Conservation (phyloP, 2,113 vertebrate genomes). For the Esox niger region DNA sequence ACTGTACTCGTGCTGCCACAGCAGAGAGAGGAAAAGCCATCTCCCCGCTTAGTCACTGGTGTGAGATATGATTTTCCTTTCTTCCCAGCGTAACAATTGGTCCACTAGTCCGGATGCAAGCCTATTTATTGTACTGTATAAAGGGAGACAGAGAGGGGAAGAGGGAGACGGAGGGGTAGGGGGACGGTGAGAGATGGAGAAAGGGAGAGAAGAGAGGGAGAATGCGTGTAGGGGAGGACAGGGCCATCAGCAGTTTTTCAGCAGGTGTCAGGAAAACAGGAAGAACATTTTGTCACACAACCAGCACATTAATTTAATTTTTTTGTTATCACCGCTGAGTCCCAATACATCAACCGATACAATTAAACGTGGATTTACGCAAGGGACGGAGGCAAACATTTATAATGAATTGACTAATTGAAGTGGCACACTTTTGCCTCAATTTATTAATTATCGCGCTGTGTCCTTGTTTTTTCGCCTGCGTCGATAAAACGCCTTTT, state of each 20-base stretch:
- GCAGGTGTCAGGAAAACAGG: constrained; percentile 49
- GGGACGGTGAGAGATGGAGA: too few species aligned
- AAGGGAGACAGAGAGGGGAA: too few species aligned
- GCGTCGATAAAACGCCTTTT: constrained; percentile 32
- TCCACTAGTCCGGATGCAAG: constrained; percentile 70
- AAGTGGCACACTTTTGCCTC: constrained; percentile 48
- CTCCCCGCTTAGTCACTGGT: constrained; percentile 69
- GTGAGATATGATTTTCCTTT: constrained; percentile 78
- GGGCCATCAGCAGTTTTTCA: constrained; percentile 64
- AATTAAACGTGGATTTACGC: constrained; percentile 46
- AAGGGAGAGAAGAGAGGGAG: constrained; percentile 45
- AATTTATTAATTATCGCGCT: constrained; percentile 43
- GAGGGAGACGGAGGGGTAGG: too few species aligned
- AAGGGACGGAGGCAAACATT: constrained; percentile 35
- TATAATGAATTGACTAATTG: constrained; percentile 43
- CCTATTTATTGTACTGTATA: constrained; percentile 69
- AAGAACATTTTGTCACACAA: constrained; percentile 45
- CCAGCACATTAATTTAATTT: constrained; percentile 39
- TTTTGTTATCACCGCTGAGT: constrained; percentile 35
- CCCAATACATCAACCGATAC: constrained; percentile 43
- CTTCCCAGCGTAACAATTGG: constrained; percentile 71
- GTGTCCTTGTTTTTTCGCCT: constrained; percentile 38
- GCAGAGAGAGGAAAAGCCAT: constrained; percentile 71
- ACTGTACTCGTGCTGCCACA: constrained; percentile 45
- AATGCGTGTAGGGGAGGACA: neutral